phyloP scores from a whole-genome alignment of 2,888 invertebrate species.

The Pterostichus madidus region DNA sequence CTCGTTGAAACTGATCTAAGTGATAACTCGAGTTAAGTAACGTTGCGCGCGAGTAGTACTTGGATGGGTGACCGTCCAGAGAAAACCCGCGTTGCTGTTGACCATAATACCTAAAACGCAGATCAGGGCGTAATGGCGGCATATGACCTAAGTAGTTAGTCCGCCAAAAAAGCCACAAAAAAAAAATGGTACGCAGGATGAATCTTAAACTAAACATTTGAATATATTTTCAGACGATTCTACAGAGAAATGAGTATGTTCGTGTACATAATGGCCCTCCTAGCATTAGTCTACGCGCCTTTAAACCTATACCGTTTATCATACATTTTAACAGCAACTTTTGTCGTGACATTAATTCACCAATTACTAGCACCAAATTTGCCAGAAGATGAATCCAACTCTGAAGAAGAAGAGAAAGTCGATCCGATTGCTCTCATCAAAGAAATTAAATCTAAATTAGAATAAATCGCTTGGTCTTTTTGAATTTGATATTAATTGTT shows the following conservation, averaged over 20 bases:
- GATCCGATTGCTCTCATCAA: slow-evolving; percentile 47
- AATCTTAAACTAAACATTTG: not conserved
- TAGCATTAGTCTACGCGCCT: slow-evolving; percentile 81
- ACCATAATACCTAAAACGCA: no score
- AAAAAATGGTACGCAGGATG: no score
- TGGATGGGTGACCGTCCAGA: no score
- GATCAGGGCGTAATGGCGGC: no score
- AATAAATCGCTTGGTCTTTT: no score
- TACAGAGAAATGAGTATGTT: slow-evolving; percentile 77
- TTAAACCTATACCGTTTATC: slow-evolving; percentile 82
- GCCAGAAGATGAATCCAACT: slow-evolving; percentile 80
- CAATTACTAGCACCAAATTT: slow-evolving; percentile 77
- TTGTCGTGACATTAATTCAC: slow-evolving; percentile 80
- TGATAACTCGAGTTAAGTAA: no score
- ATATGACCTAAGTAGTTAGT: no score
- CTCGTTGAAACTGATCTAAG: no score
- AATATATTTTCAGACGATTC: slow-evolving; percentile 76
- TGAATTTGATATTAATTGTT: no score
- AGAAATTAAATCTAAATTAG: slow-evolving; percentile 71
- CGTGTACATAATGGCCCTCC: slow-evolving; percentile 79
- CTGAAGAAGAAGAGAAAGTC: slow-evolving; percentile 64
- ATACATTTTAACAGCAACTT: slow-evolving; percentile 80
- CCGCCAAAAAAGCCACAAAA: no score
- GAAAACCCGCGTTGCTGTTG: no score
- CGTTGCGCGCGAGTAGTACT: no score